Evolutionary conservation across 2,888 invertebrate species (phyloP).

Genomic region (Mongoloraphidia duomilia): DNA sequence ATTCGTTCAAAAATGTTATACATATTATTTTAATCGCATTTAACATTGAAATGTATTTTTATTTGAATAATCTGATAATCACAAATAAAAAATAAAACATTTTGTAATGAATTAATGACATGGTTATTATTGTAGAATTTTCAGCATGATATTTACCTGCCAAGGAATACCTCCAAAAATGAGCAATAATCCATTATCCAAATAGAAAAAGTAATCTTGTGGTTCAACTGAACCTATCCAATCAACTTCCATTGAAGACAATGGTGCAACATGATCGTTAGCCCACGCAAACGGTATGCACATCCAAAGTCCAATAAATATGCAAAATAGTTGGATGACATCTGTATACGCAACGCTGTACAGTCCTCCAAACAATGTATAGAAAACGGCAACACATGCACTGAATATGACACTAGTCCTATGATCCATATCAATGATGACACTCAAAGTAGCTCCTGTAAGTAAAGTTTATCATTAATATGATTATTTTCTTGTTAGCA

Average conservation of each 20-base stretch:
- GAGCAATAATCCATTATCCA: conserved; percentile 78
- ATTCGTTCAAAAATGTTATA: neutral
- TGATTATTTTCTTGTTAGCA: neutral
- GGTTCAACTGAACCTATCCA: conserved; percentile 75
- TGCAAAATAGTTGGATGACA: conserved; percentile 94
- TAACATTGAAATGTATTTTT: neutral
- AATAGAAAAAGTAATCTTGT: conserved; percentile 63
- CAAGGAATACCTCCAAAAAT: conserved; percentile 95
- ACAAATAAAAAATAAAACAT: neutral
- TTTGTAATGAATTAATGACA: neutral
- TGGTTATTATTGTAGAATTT: neutral
- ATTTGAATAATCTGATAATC: neutral
- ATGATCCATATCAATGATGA: conserved; percentile 94
- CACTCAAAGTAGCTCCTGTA: conserved; percentile 87
- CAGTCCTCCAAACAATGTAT: conserved; percentile 93
- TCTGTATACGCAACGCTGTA: conserved; percentile 99
- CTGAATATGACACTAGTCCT: conserved; percentile 86
- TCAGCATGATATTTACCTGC: conserved; percentile 47
- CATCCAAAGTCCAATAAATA: conserved; percentile 96
- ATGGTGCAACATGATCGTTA: conserved; percentile 70
- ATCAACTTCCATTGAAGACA: conserved; percentile 70
- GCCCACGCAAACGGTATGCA: conserved; percentile 93
- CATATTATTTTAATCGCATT: neutral
- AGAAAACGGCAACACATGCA: conserved; percentile 91
- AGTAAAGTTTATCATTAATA: neutral